A percentile compares a stretch with the other conserved stretches of the same genome.
These are phyloP conservation scores for Micropoecilia bifurca DNA, from an alignment of 2,797 vertebrate genomes.

Conservation along the genomic window DNA sequence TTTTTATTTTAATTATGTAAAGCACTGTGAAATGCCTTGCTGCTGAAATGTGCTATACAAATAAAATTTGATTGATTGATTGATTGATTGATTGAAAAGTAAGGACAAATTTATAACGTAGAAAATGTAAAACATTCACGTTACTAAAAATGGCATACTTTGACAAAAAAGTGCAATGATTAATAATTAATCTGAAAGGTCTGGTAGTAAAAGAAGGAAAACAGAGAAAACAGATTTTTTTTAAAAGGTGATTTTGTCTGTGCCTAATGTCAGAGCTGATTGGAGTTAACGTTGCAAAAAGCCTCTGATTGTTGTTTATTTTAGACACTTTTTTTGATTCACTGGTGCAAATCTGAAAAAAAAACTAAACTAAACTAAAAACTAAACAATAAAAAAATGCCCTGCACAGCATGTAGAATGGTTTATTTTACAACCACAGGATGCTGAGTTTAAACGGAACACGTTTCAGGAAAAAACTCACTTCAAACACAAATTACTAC, in stretches of 20 bases:
- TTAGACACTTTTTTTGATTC: conserved; percentile 20
- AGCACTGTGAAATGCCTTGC: too few relatives aligned
- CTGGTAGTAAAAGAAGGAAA: conserved; percentile 34
- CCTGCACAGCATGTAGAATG: conserved; percentile 11
- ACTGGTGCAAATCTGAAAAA: background rate
- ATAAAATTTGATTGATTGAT: too few relatives aligned
- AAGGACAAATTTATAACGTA: background rate
- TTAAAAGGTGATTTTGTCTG: conserved; percentile 18
- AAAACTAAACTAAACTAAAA: too few relatives aligned
- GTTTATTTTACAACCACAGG: conserved; percentile 3
- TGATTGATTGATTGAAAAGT: background rate
- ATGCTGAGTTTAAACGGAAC: background rate
- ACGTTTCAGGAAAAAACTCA: background rate
- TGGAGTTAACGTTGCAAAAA: conserved; percentile 9
- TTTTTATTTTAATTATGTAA: too few relatives aligned
- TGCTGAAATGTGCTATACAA: too few relatives aligned
- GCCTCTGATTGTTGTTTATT: conserved; percentile 34
- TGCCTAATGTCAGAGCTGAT: conserved; percentile 9
- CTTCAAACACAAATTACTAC: background rate
- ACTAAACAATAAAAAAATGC: background rate
- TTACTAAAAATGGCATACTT: background rate
- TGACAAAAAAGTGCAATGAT: background rate
- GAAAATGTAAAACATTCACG: background rate
- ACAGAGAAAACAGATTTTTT: conserved; percentile 29
- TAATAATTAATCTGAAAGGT: conserved; percentile 65